Base-by-base conservation (phyloP, 2,888 invertebrate genomes). In the Deilephila porcellus region DNA sequence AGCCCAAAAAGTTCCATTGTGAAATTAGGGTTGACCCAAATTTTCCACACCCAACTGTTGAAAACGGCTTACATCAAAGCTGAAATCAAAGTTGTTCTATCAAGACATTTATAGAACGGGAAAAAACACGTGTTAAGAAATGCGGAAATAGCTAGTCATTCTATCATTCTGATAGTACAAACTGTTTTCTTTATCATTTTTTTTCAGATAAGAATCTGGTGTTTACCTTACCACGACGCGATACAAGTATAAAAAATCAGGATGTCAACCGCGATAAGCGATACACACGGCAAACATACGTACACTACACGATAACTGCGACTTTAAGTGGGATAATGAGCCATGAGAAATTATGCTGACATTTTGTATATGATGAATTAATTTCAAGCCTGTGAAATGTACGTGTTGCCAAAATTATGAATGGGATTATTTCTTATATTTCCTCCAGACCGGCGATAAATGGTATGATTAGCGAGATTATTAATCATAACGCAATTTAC, bases 241-340 rank as follows among this genome's bases (percentile, higher is more conserved):
- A 91, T 90, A 89, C 88, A 79, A 87, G 86, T 81, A 82, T 84
- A 87, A 87, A 90, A 90, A 91, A 91, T 90, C 89, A 91, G 92
- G 90, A 92, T 91, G 91, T 88, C 85, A 81, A 19, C 11, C 20
- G 59, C 80, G 91, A 91, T 91, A 92, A 87, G 67, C 75, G 77
- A 73, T 77, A 76, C 76, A 78, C 80, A 86, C 87, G 86, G 88
- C 88, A 83, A 77, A 82, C 79, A 78, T 82, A 82, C 79, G 78
- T 82, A 74, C 70, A 45, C 56, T 64, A 37, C 37, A 62, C 45
- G 37, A 60, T 29, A 34, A 64, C 53, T 59, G 53, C 62, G 70
- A 60, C 52, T 73, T 60, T 75, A 77, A 74, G 67, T 75, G 71
- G 76, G 70, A 74, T 63, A 77, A 82, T 75, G 74, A 75, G 73